A percentile compares a stretch with the other conserved stretches of the same genome.
phyloP scores from a whole-genome alignment of 2,797 vertebrate species.

The Gallirallus australis region DNA sequence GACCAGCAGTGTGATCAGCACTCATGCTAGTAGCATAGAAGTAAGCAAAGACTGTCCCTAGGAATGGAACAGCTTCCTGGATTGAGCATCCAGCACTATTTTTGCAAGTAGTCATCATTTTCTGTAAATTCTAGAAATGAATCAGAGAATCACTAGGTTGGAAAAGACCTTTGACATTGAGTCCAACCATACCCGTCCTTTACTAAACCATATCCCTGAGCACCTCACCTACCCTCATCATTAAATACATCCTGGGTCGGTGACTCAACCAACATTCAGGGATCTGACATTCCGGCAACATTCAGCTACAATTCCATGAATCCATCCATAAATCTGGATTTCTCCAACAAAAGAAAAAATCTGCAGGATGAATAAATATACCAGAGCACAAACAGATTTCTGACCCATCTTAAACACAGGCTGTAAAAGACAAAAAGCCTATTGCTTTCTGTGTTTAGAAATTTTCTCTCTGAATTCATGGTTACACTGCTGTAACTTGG shows the following conservation, averaged over 20 bases:
- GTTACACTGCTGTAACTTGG: background rate
- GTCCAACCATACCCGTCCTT: no score
- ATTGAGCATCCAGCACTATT: background rate
- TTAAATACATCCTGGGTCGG: no score
- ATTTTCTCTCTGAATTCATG: background rate
- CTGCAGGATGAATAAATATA: background rate
- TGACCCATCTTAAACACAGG: background rate
- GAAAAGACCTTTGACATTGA: no score
- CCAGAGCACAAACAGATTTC: background rate
- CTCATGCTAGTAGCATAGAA: rapidly evolving
- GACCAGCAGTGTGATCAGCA: background rate
- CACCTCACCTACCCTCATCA: no score
- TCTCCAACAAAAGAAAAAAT: background rate
- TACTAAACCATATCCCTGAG: no score
- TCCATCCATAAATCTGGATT: background rate
- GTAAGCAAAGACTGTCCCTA: background rate
- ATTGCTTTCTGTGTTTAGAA: background rate
- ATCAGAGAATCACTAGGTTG: no score
- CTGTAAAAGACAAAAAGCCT: background rate
- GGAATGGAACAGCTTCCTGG: background rate
- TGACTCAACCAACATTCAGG: no score
- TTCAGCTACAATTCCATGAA: background rate
- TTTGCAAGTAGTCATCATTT: background rate
- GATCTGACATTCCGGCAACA: background rate
- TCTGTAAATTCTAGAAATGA: background rate